Percentiles rank a stretch among this genome's conserved stretches.
These are phyloP conservation scores for Eospalax fontanierii DNA, from an alignment of 2,797 vertebrate genomes.

Conservation along the genomic window DNA sequence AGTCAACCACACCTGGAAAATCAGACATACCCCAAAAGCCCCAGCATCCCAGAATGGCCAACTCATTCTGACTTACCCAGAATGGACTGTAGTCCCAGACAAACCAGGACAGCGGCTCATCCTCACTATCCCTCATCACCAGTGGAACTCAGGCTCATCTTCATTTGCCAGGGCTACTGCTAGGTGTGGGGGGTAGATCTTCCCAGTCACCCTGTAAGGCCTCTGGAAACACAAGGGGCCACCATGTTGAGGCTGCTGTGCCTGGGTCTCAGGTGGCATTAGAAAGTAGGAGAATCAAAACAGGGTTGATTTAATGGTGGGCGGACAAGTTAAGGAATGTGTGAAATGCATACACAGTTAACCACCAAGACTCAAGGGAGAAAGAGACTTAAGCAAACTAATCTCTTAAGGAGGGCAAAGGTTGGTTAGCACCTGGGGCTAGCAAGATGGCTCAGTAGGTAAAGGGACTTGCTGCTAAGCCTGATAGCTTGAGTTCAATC, in stretches of 20 bases:
- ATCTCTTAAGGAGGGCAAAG: not conserved
- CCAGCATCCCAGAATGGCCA: not conserved
- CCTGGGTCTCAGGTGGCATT: not conserved
- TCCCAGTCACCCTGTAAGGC: not conserved
- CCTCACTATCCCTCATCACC: not conserved
- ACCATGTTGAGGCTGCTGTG: not conserved
- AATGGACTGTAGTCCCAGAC: not conserved
- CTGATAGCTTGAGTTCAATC: not conserved
- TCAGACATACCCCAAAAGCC: not conserved
- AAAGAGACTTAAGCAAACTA: conserved; percentile 10
- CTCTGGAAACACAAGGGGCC: not conserved
- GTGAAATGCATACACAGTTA: not conserved
- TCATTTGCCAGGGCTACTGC: not conserved
- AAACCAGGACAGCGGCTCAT: not conserved
- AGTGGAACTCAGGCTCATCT: not conserved
- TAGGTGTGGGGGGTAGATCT: not conserved
- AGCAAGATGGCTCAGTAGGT: not conserved
- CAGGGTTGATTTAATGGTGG: not conserved
- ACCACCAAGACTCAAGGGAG: not conserved
- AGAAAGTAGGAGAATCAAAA: not conserved
- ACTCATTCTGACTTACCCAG: not conserved
- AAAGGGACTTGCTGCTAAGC: not conserved
- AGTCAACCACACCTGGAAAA: not conserved
- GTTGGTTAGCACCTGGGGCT: not conserved
- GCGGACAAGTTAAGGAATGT: not conserved